These are phyloP conservation scores for Ctenodactylus gundi DNA, from an alignment of 2,113 vertebrate genomes.

Conservation along the genomic window DNA sequence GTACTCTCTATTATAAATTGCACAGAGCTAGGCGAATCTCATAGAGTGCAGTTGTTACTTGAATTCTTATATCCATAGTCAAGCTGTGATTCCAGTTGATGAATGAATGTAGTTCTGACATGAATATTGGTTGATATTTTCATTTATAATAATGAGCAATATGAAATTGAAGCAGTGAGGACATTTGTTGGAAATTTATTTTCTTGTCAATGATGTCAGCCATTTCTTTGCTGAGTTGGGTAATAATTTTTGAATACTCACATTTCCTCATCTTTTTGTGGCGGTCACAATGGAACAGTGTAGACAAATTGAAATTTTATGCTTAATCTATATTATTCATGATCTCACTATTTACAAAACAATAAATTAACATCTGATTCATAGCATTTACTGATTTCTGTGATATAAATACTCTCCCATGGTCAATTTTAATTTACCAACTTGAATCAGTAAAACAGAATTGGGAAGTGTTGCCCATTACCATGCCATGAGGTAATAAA, in stretches of 20 bases:
- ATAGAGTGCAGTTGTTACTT: not conserved
- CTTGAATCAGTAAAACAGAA: not conserved
- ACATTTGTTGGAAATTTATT: not conserved
- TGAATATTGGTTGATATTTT: constrained; percentile 18
- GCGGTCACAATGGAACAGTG: not conserved
- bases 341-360: not conserved
- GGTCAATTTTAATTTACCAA: not conserved
- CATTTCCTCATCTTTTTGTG: not conserved
- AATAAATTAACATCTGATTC: not conserved
- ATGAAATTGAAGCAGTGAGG: not conserved
- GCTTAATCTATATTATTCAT: not conserved
- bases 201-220: not conserved
- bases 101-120: not conserved
- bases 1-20: not conserved
- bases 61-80: not conserved
- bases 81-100: not conserved
- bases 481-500: not conserved
- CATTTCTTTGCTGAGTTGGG: not conserved
- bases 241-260: not conserved
- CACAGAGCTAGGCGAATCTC: not conserved
- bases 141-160: not conserved
- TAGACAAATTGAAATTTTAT: not conserved
- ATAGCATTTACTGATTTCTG: not conserved
- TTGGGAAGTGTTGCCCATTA: not conserved
- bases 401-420: not conserved